Evolutionary conservation across 2,113 vertebrate species (phyloP).

Genomic region (Tachuris rubrigastra): DNA sequence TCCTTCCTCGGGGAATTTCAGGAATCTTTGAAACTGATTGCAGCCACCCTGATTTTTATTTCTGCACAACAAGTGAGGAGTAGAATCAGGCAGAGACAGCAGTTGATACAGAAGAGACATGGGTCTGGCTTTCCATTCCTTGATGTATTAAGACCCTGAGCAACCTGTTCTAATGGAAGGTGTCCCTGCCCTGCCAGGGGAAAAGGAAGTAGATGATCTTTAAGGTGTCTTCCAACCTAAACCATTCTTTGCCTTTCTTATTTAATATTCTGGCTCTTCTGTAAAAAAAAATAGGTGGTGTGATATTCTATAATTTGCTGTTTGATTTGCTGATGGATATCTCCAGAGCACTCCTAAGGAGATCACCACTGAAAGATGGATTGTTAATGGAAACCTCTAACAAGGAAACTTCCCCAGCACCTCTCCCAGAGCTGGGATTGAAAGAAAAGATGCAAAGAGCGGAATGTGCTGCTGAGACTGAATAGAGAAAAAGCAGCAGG

Average conservation of each 20-base stretch:
- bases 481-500: background rate
- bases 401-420: background rate
- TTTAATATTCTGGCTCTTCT: background rate
- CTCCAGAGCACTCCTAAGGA: background rate
- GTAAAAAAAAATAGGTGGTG: background rate
- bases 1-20: background rate
- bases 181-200: background rate
- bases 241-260: background rate
- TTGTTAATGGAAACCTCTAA: background rate
- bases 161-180: background rate
- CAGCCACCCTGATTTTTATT: background rate
- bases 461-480: background rate
- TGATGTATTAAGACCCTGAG: background rate
- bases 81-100: background rate
- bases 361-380: background rate
- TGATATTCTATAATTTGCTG: rapidly evolving
- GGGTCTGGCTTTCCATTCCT: background rate
- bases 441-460: background rate
- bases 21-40: background rate
- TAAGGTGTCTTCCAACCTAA: background rate
- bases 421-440: background rate
- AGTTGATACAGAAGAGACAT: background rate
- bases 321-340: background rate
- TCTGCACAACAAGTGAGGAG: background rate
- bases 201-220: background rate